A percentile compares a stretch with the other conserved stretches of the same genome.
Evolutionary conservation across 2,888 invertebrate genomes (phyloP).

Genomic region (Caenorhabditis sp.): DNA sequence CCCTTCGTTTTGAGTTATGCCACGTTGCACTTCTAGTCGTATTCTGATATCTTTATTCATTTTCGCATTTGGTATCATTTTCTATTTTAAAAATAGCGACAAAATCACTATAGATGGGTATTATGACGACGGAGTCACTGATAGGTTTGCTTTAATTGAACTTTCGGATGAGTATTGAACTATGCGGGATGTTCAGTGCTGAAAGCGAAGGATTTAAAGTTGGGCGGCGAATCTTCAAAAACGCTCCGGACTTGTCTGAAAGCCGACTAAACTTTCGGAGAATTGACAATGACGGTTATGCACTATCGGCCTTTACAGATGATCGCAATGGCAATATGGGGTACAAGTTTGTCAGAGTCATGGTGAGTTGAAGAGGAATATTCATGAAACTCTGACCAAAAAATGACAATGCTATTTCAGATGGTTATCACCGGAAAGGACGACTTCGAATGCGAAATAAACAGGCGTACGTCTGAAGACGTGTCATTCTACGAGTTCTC

Average conservation of each 20-base stretch:
- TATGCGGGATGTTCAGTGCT: background rate
- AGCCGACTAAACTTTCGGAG: slow-evolving; percentile 30
- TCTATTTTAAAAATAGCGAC: no score
- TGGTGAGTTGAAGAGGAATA: slow-evolving; percentile 13
- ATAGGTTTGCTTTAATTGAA: background rate
- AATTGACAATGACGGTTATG: slow-evolving; percentile 25
- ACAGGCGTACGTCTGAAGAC: slow-evolving; percentile 10
- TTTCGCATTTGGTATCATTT: background rate
- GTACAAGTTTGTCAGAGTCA: slow-evolving; percentile 46
- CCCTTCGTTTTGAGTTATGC: background rate
- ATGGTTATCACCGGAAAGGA: slow-evolving; percentile 21
- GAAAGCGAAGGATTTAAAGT: background rate
- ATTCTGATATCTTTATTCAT: background rate
- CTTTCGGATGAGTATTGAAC: background rate
- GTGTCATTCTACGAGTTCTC: slow-evolving; percentile 57
- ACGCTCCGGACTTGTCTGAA: slow-evolving; percentile 9
- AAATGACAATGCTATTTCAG: slow-evolving; percentile 6
- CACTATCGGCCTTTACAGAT: slow-evolving; percentile 36
- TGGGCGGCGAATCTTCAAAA: slow-evolving; percentile 11
- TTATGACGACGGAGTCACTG: slow-evolving; percentile 8
- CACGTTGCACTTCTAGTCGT: slow-evolving; percentile 1
- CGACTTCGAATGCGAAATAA: slow-evolving; percentile 28
- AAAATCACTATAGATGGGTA: background rate
- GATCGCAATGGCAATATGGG: slow-evolving; percentile 62
- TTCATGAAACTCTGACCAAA: background rate